These are phyloP conservation scores for Damaliscus lunatus DNA, from an alignment of 2,113 vertebrate species.

Conservation along the genomic window DNA sequence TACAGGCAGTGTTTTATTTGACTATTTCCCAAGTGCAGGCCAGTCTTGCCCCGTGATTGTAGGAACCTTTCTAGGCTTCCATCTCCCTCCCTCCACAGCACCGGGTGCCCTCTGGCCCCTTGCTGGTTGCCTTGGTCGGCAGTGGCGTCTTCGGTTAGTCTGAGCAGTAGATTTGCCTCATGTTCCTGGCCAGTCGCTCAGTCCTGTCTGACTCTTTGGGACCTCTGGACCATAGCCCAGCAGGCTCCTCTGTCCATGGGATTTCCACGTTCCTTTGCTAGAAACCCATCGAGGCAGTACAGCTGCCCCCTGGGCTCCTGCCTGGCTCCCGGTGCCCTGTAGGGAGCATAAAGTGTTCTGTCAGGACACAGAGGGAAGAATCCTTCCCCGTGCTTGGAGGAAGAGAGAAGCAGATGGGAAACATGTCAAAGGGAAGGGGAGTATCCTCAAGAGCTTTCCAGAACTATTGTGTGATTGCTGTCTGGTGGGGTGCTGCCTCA, in stretches of 20 bases:
- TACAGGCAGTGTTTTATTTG: background rate
- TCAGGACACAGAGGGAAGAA: too few relatives aligned
- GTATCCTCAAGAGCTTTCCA: background rate
- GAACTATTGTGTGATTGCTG: accelerated
- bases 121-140: background rate
- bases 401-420: background rate
- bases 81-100: background rate
- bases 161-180: background rate
- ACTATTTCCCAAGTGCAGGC: background rate
- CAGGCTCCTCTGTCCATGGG: background rate
- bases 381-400: background rate
- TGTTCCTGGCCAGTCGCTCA: background rate
- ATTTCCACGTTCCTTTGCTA: background rate
- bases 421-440: background rate
- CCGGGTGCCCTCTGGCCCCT: accelerated
- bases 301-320: background rate
- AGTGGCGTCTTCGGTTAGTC: too few relatives aligned
- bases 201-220: background rate
- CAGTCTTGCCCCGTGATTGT: background rate
- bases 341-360: background rate
- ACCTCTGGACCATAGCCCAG: background rate
- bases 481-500: background rate
- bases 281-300: too few relatives aligned
- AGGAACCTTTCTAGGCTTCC: background rate
- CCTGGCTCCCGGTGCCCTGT: background rate